Evolutionary conservation across 2,797 vertebrate species (phyloP).

Genomic region (Neosilurus mollespiculum): DNA sequence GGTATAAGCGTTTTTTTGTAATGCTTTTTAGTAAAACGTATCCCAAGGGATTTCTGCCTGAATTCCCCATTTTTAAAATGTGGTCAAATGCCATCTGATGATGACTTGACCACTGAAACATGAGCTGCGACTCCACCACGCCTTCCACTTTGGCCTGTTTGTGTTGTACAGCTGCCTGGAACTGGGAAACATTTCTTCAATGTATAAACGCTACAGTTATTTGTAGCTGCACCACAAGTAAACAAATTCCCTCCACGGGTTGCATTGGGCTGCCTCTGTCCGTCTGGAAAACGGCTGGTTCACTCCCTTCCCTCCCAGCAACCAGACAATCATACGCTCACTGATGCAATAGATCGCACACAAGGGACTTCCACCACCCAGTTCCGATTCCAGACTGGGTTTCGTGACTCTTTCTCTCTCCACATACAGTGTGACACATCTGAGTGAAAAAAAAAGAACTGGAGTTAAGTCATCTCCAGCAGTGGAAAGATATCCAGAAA

Average conservation of each 20-base stretch:
- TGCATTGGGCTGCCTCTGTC: slow-evolving; percentile 58
- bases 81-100: slow-evolving; percentile 11
- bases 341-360: slow-evolving; percentile 6
- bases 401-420: neutral
- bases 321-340: neutral
- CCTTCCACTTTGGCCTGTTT: slow-evolving; percentile 67
- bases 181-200: slow-evolving; percentile 64
- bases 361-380: slow-evolving; percentile 32
- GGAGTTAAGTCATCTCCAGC: slow-evolving; percentile 35
- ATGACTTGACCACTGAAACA: slow-evolving; percentile 51
- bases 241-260: slow-evolving; percentile 74
- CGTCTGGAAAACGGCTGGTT: slow-evolving; percentile 55
- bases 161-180: slow-evolving; percentile 68
- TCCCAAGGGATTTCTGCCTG: neutral
- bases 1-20: neutral
- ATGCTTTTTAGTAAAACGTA: neutral
- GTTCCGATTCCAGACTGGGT: slow-evolving; percentile 43
- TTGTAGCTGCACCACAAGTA: slow-evolving; percentile 74
- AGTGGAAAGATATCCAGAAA: slow-evolving; percentile 31
- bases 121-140: slow-evolving; percentile 65
- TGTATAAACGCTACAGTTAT: slow-evolving; percentile 70
- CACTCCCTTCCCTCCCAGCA: slow-evolving; percentile 47
- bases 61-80: neutral
- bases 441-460: slow-evolving; percentile 16
- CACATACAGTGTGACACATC: slow-evolving; percentile 34